Base-by-base conservation (phyloP, 1,140 invertebrate species). In the Drosophila yakuba region DNA sequence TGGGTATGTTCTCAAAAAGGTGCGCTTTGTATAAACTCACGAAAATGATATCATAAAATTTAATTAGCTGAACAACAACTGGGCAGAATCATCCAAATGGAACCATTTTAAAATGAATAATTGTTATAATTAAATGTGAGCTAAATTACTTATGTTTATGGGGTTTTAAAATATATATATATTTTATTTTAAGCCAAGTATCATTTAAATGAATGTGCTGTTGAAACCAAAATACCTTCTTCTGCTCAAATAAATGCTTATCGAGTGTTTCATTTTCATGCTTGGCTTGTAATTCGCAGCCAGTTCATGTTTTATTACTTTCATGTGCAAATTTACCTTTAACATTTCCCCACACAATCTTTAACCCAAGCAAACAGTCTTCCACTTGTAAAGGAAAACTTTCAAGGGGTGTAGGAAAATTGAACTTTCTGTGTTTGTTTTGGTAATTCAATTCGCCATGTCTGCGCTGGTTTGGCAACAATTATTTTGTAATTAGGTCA, bases 401-500 rank as follows among this genome's bases (percentile, higher is more conserved):
- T 47, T 15, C 48, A 4, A 23, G 47, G 23, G 28, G 50, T 43
- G 20, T 10, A 51, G 15, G 57, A 62, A 74, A 67, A 63, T 56
- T 58, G 20, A 64, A 67, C 47, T 78, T 69, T 78, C 64, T 72
- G 57, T 90, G 84, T 90, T 89, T 89, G 84, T 89, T 89, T 89
- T 89, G 77, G 77, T 89, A 89, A 89, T 89, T 90, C 56, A 78
- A 84, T 90, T 84, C 72, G 57, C 38, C 64, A 48, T 56, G 75
- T 83, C 74, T 88, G 52, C 58, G 47, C 36, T 55, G 55, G 43
- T 80, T 80, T 80, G 77, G 57, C 73, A 89, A 90, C 84, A 89
- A 90, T 89, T 89, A 89, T 89, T 78, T 89, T 61, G 84, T 89
- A 89, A 89, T 89, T 84, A 75, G 84, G 84, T 89, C 84, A 89